Conservation (phyloP, 2,888 invertebrate species). For the Andrena chrysosceles region DNA sequence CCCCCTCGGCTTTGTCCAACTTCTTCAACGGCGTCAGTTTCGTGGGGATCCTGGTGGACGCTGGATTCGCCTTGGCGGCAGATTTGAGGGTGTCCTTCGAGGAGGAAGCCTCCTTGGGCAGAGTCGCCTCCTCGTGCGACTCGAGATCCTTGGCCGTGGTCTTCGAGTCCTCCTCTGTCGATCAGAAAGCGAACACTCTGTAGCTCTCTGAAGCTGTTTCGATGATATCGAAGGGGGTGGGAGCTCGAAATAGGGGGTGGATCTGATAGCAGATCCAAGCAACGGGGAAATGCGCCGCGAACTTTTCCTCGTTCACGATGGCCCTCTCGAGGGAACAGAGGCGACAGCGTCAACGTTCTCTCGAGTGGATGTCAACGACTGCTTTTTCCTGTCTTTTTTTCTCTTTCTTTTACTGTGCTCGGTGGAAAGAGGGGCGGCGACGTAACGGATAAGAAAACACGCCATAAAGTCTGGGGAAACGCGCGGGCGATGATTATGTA, state of each 20-base stretch:
- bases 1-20: constrained; percentile 56
- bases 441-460: constrained; percentile 47
- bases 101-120: constrained; percentile 75
- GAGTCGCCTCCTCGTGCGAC: constrained; percentile 78
- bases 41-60: constrained; percentile 79
- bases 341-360: constrained; percentile 56
- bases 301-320: constrained; percentile 34
- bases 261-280: constrained; percentile 20
- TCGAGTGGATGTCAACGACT: constrained; percentile 52
- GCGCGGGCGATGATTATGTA: constrained; percentile 28
- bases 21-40: constrained; percentile 80
- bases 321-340: constrained; percentile 44
- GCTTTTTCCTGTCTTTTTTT: constrained; percentile 8
- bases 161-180: constrained; percentile 85
- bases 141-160: constrained; percentile 83
- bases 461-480: constrained; percentile 20
- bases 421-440: constrained; percentile 7
- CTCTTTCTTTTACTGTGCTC: background rate
- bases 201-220: background rate
- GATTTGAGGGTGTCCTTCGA: constrained; percentile 41
- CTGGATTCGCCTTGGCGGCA: constrained; percentile 54
- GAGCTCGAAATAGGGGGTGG: background rate
- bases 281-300: constrained; percentile 20
- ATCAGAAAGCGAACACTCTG: constrained; percentile 12
- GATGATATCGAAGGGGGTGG: background rate